Base-by-base conservation (phyloP, 2,113 vertebrate species). In the Rhodinocichla rosea region DNA sequence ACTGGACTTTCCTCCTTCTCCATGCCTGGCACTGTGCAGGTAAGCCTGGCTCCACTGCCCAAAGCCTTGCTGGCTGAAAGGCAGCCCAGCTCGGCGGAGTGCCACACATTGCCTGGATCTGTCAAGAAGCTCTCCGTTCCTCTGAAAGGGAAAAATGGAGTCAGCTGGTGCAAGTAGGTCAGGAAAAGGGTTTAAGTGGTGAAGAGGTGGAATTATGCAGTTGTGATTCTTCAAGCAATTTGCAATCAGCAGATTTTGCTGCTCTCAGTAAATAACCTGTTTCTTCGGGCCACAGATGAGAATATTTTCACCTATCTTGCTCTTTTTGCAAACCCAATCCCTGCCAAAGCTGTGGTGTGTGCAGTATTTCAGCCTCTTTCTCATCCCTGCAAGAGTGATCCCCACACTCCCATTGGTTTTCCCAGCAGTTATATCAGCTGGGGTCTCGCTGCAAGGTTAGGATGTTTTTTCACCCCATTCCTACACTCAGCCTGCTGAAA, bases 91-190 rank as follows among this genome's bases (percentile, higher is more conserved):
- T 32, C 63, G 67, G 69, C 13, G 3, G 37, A 37, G 28, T 0
- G 0, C 69, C 62, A 8, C 1, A 0, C 2, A 0, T 80, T 19
- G 7, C 67, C 70, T 65, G n/a, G n/a, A 47, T 74, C 62, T 10
- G 1, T 68, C 79, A 52, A 42, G 52, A 55, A 90, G n/a, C 45
- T 90, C 28, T 88, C 42, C 0, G 0, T 64, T 87, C 27, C 35
- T 13, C 15, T 55, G 40, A 44, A 80, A 64, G 6, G 17, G 49
- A 73, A 73, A 76, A 90, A 49, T 42, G 19, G 60, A 84, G 33
- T 52, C 2, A 5, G 24, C 40, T 1, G 1, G 19, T 81, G 44
- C 44, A 79, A 67, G 23, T 59, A 67, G 65, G 67, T 47, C 76
- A 74, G 73, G 19, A 65, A 64, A 62, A 74, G 28, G 16, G 7